phyloP scores from a whole-genome alignment of 2,797 vertebrate species.

The Poecilia picta region DNA sequence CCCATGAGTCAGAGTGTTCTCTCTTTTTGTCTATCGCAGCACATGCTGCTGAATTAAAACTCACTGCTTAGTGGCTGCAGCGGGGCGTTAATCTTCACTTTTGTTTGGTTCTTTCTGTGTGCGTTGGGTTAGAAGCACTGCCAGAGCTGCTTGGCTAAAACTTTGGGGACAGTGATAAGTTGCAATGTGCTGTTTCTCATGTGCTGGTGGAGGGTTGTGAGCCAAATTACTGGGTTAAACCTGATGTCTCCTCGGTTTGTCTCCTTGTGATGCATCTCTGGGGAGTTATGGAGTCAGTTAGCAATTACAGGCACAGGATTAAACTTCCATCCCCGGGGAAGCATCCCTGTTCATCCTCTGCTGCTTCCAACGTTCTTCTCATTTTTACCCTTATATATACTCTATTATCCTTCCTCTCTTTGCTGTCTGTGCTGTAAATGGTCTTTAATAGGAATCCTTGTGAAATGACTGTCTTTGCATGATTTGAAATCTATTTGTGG shows the following conservation, averaged over 20 bases:
- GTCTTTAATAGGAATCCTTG: neutral
- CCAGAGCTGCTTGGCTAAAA: conserved; percentile 55
- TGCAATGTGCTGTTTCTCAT: conserved; percentile 65
- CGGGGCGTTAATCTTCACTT: conserved; percentile 37
- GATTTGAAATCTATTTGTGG: neutral
- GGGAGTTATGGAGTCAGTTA: conserved; percentile 57
- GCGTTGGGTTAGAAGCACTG: conserved; percentile 42
- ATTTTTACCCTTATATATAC: conserved; percentile 26
- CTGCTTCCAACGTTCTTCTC: conserved; percentile 33
- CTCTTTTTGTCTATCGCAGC: conserved; percentile 22
- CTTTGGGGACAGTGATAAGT: conserved; percentile 67
- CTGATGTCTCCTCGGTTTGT: conserved; percentile 63
- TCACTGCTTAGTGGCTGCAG: conserved; percentile 26
- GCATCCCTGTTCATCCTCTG: conserved; percentile 34
- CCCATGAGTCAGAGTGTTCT: conserved; percentile 28
- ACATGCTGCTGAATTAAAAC: conserved; percentile 38
- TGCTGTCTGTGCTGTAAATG: conserved; percentile 17
- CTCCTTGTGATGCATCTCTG: conserved; percentile 61
- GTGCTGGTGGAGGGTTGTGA: conserved; percentile 57
- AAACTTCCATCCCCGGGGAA: conserved; percentile 37
- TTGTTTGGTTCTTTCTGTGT: conserved; percentile 42
- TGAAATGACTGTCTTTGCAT: neutral
- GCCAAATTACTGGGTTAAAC: conserved; percentile 59
- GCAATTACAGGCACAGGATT: conserved; percentile 72
- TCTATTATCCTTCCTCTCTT: conserved; percentile 17